Base-by-base conservation (phyloP, 2,797 vertebrate genomes). In the Poecilia wingei region DNA sequence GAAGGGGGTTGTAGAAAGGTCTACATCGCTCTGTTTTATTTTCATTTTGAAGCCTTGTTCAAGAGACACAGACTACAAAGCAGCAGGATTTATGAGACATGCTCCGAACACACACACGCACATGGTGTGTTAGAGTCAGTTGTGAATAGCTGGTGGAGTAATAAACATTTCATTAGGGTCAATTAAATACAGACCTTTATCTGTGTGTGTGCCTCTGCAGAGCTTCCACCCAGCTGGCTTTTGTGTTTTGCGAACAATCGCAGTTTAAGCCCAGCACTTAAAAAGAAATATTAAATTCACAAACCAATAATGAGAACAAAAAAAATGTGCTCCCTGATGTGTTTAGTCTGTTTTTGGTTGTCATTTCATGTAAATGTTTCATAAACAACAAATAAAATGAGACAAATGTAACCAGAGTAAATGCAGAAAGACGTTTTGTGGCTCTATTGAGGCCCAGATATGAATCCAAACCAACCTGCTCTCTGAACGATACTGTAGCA, bases 121-220 rank as follows among this genome's bases (percentile, higher is more conserved):
- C 59, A 64, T 0, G 1, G 1, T 20, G 33, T 9, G 13, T 39
- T 64, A 20, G 18, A 22, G 33, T 18, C 64, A 66, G 20, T 22
- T 39, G 64, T 68, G 64, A 68, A 25, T 41, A 25, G 64, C 36
- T 68, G 39, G 8, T 59, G 31, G 20, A 66, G 72, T 77, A 59
- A 87, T 86, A 70, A 79, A 82, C 73, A 61, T 82, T 84, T 87
- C 72, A 82, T 76, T 57, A 66, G 75, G 75, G 46, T 73, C 45
- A 72, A 39, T 78, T 79, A 72, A 70, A 70, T 70, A 22, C 68
- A 70, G 41, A n/a, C 68, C 41, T 45, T 25, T 70, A 28, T 25
- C 36, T 43, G 39, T 45, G 10, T 43, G 68, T 45, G 36, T 25
- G 64, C 20, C 64, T 10, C 33, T 36, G 16, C 22, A 68, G 33